Conservation (phyloP, 2,888 invertebrate species). For the Ennomos quercinarius region DNA sequence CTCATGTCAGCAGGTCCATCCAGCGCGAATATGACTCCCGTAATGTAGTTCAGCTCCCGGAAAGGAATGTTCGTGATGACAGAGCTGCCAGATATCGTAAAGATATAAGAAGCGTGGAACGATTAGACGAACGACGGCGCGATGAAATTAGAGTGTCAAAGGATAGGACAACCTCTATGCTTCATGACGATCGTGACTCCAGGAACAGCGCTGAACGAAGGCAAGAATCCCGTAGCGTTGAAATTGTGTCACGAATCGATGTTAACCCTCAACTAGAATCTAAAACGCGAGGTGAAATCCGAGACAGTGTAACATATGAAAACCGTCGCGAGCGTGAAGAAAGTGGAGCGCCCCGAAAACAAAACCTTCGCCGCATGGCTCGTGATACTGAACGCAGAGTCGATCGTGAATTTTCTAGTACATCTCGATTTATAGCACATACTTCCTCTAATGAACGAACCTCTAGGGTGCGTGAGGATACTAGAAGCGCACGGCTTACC, state of each 20-base stretch:
- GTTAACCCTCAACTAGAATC: constrained; percentile 3
- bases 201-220: constrained; percentile 13
- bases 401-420: constrained; percentile 4
- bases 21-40: constrained; percentile 8
- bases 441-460: background rate
- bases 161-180: constrained; percentile 2
- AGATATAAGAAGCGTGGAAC: constrained; percentile 17
- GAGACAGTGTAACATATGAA: constrained; percentile 4
- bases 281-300: background rate
- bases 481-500: background rate
- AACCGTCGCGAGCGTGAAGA: constrained; percentile 14
- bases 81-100: constrained; percentile 14
- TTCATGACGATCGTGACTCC: constrained; percentile 6
- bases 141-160: constrained; percentile 14
- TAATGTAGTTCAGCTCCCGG: constrained; percentile 4
- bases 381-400: constrained; percentile 12
- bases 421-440: constrained; percentile 2
- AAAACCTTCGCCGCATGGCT: background rate
- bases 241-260: background rate
- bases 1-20: constrained; percentile 2
- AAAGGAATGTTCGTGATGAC: constrained; percentile 16
- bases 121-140: constrained; percentile 20
- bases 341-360: constrained; percentile 4
- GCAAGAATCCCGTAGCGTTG: constrained; percentile 17
- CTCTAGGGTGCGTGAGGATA: constrained; percentile 6